phyloP scores from a whole-genome alignment of 2,113 vertebrate species.

The Pionites leucogaster region DNA sequence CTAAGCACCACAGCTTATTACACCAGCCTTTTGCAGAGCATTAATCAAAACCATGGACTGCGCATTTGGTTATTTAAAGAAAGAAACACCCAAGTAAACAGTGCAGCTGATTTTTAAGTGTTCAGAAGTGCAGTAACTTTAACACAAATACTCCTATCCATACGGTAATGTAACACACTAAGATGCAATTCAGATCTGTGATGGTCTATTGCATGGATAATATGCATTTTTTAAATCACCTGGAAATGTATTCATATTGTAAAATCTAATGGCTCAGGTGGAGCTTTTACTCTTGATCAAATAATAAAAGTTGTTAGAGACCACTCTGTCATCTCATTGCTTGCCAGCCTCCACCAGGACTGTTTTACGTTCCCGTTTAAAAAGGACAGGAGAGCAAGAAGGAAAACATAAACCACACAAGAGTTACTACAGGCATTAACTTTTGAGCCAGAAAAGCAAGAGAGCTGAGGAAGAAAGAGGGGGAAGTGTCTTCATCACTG shows the following conservation, averaged over 20 bases:
- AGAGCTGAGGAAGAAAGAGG: neutral
- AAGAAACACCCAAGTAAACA: conserved; percentile 3
- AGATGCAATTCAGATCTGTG: conserved; percentile 64
- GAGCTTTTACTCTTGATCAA: conserved; percentile 73
- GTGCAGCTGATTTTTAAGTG: conserved; percentile 15
- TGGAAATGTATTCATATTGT: conserved; percentile 71
- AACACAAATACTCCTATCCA: conserved; percentile 41
- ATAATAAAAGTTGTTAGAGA: conserved; percentile 78
- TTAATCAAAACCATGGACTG: neutral
- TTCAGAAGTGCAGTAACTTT: conserved; percentile 15
- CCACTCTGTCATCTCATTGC: conserved; percentile 68
- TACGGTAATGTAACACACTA: conserved; percentile 34
- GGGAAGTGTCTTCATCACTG: neutral
- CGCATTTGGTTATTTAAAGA: conserved; percentile 22
- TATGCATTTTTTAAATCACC: conserved; percentile 71
- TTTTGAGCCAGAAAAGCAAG: neutral
- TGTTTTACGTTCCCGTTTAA: conserved; percentile 60
- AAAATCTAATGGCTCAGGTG: conserved; percentile 72
- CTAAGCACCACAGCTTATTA: conserved; percentile 17
- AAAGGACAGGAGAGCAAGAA: conserved; percentile 43
- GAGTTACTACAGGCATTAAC: conserved; percentile 34
- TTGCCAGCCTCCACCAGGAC: conserved; percentile 48
- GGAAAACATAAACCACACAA: conserved; percentile 47
- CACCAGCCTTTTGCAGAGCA: neutral
- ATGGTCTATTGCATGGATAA: conserved; percentile 66